Base-by-base conservation (phyloP, 2,797 vertebrate genomes). In the Enteromius trimaculatus region DNA sequence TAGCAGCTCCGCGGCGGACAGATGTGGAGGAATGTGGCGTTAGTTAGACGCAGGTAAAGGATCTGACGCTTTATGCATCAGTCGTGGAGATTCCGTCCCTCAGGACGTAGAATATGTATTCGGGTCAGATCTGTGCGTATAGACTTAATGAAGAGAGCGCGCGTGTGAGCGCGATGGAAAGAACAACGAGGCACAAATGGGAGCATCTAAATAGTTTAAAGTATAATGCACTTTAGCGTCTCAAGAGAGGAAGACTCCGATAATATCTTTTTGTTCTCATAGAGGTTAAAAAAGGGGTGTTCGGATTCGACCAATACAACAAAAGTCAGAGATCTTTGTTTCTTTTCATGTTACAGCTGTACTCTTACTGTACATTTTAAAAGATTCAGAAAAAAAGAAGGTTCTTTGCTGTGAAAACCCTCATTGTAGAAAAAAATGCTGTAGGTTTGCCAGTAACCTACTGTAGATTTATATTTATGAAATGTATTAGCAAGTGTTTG, bases 11-110 rank as follows among this genome's bases (percentile, higher is more conserved):
- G 5, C 42, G 10, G 26, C 19, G 39, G 79, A 37, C 17, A 8
- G 44, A 39, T 82, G 80, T 76, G 60, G 39, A 81, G 71, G 60
- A 82, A 82, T 82, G 80, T 44, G 17, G 31, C n/a, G 1, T 21
- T 21, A 39, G 31, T 26, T 34, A 26, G 34, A 44, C 16, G 29
- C 49, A 65, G n/a, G 47, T 66, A 11, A 53, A 29, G 42, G 42
- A 74, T 62, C 53, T 72, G 37, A 81, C 6, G 62, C 47, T 37
- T 53, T 39, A 11, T 53, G 55, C 44, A 47, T 34, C 42, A 42
- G 39, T 72, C 39, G 2, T 51, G 26, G 80, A 82, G 58, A 81
- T 51, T 49, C 13, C 34, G 10, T 81, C 58, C 44, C 70, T 21
- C 53, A 70, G 9, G 37, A 58, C 9, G 55, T 47, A 23, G 42